Evolutionary conservation across 1,140 invertebrate species (phyloP), one percentile per base, ranked within the genome.

Genomic region (Solen grandis): DNA sequence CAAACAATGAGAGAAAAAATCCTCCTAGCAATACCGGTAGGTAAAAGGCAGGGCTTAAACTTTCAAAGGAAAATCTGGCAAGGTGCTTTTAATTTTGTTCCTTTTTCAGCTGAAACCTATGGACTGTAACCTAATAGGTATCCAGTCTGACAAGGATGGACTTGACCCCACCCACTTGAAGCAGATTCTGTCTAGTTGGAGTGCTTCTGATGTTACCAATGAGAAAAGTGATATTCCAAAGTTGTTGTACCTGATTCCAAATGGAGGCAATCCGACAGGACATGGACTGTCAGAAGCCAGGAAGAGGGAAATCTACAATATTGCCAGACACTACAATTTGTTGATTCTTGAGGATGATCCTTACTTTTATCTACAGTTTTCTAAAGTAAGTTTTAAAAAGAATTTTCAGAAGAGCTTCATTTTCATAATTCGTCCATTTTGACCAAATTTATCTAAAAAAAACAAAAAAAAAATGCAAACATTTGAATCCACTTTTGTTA

Each of bases 311-410:
- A 95, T 96, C 38, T 97, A 97, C 70, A 76, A 85, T 33, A 93
- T 96, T 83, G 95, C 95, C 27, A 95, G 94, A 89, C 93, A 95
- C 86, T 96, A 96, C 88, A 94, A 96, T 92, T 94, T 97, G 35
- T 85, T 97, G 0, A 96, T 97, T 72, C 86, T 97, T 0, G 96
- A 97, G 89, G 96, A 97, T 87, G 96, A 96, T 92, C 95, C 96
- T 1, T 97, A 96, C 87, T 96, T 94, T 88, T 96, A 95, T 88
- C 91, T 96, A 84, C 95, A 96, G 87, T 96, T 95, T 89, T 91
- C 91, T 73, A 93, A 92, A 83, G 91, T 92, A 85, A 60, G 54
- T 54, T 25, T 33, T 19, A n/a, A n/a, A n/a, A n/a, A n/a, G n/a
- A 50, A 25, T 54, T 63, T 14, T 10, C 14, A 35, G 2, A 31